Base-by-base conservation (phyloP, 2,113 vertebrate species). In the Heterocephalus glaber region DNA sequence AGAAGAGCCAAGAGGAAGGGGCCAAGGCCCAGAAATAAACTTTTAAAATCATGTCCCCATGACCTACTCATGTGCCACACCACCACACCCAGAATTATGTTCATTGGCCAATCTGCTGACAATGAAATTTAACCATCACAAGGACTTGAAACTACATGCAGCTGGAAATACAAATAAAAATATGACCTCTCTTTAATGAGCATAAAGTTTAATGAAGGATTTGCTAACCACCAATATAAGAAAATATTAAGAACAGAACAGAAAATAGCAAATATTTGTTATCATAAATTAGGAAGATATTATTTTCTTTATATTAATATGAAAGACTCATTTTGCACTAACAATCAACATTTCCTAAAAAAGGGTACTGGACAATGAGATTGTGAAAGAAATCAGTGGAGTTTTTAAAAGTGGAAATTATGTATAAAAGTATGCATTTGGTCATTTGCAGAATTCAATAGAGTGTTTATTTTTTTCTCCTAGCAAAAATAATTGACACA, bases 401-500 rank as follows among this genome's bases (percentile, higher is more conserved):
- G 6, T 24, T 82, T 68, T 96, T 26, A 5, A 22, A 68, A 47
- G 17, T 70, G 2, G 7, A 63, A 65, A 77, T 1, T 49, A 9
- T 58, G 10, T 72, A 82, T 52, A 84, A 90, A 90, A 87, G 56
- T 16, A 74, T 12, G 61, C 0, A 68, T 0, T 9, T 79, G 60
- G 3, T 13, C 56, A 60, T 83, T 81, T 68, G 30, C 7, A 86
- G 92, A 49, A 26, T 17, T 82, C 26, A 63, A 52, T 9, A 54
- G 47, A 65, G 1, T 58, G 11, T 54, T 68, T 49, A 20, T 44
- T 83, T 65, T 61, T 81, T 85, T 5, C 35, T 94, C 33, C 17
- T 41, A 86, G 6, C 8, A 94, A 82, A 89, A 86, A 81, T 54
- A 86, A 89, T 47, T n/a, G 24, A 66, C 66, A 95, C 54, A 76